phyloP scores from a whole-genome alignment of 2,888 invertebrate species.

The Agrotis exclamationis region DNA sequence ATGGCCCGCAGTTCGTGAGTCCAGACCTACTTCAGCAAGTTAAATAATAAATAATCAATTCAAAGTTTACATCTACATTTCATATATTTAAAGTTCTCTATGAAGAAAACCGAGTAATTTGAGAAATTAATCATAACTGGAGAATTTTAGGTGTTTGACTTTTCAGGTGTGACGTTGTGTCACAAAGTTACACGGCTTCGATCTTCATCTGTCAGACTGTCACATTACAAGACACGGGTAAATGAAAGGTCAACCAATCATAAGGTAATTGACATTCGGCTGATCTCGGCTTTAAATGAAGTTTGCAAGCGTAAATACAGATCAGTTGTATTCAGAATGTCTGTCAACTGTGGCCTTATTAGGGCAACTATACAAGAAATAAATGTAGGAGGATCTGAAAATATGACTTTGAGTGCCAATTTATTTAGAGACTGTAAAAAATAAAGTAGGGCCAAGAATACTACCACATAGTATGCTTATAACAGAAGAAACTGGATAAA shows the following conservation, averaged over 20 bases:
- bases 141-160: no score
- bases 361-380: no score
- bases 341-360: not conserved
- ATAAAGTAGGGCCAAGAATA: not conserved
- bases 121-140: no score
- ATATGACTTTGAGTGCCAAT: no score
- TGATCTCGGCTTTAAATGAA: slow-evolving; percentile 10
- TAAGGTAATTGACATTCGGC: slow-evolving; percentile 26
- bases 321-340: slow-evolving; percentile 13
- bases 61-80: not conserved
- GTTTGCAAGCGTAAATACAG: not conserved
- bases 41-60: not conserved
- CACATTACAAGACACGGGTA: slow-evolving; percentile 20
- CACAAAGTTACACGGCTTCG: not conserved
- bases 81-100: not conserved
- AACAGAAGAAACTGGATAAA: not conserved
- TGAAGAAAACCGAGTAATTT: not conserved
- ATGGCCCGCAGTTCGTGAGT: no score
- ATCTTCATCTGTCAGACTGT: slow-evolving; percentile 13
- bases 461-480: not conserved
- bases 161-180: not conserved
- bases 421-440: no score
- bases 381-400: not conserved
- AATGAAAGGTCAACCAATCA: slow-evolving; percentile 19
- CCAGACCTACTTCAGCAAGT: no score